Percentiles rank a stretch among this genome's conserved stretches.
Conservation (phyloP, 2,888 invertebrate genomes). For the Protophormia terraenovae region DNA sequence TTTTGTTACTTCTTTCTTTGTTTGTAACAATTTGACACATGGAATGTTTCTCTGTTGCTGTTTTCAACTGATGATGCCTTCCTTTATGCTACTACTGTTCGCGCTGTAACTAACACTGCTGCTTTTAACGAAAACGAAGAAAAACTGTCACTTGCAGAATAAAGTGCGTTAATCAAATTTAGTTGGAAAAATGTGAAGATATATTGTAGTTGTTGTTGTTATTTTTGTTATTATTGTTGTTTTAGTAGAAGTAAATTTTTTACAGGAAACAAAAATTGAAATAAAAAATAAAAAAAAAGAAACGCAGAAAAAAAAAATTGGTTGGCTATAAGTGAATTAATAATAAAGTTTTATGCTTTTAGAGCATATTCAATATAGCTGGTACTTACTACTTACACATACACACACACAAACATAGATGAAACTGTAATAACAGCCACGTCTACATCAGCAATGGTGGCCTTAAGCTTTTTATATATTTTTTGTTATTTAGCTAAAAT, state of each 20-base stretch:
- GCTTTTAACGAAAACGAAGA: slow-evolving; percentile 8
- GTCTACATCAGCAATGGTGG: neutral
- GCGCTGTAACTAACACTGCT: neutral
- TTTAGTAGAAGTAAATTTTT: neutral
- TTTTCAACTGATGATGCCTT: neutral
- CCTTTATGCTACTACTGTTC: neutral
- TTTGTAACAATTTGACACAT: slow-evolving; percentile 42
- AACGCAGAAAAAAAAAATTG: slow-evolving; percentile 29
- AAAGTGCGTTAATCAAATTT: slow-evolving; percentile 68
- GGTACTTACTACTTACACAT: neutral
- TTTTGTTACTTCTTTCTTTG: neutral
- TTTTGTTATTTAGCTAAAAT: neutral
- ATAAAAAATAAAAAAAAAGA: neutral
- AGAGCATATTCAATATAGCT: slow-evolving; percentile 4
- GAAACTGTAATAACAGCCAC: neutral
- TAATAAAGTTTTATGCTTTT: slow-evolving; percentile 51
- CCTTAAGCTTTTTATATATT: slow-evolving; percentile 16
- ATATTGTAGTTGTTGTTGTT: neutral
- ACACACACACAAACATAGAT: neutral
- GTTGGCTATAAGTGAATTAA: slow-evolving; percentile 59
- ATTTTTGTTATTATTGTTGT: neutral
- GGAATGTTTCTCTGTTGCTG: slow-evolving; percentile 38
- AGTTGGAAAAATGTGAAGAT: slow-evolving; percentile 48
- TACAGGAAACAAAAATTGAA: neutral
- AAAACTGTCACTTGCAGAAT: slow-evolving; percentile 65